A percentile compares a stretch with the other conserved stretches of the same genome.
These are phyloP conservation scores for Drosophila nikananu DNA, from an alignment of 1,140 invertebrate species.

Conservation along the genomic window DNA sequence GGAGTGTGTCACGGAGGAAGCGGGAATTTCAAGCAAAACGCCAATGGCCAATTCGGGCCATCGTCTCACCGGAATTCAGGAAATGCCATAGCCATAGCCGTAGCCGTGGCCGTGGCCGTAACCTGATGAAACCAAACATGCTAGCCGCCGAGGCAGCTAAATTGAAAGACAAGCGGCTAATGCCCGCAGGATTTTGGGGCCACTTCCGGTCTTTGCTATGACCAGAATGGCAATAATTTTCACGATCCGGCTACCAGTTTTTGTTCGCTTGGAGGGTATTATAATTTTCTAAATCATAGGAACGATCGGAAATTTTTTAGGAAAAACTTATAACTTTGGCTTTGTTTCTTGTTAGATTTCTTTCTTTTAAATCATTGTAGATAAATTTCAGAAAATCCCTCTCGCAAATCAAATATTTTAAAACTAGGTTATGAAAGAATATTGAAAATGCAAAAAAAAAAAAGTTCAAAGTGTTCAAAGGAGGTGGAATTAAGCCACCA, in stretches of 20 bases:
- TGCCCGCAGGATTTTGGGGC: constrained; percentile 41
- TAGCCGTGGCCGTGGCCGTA: constrained; percentile 41
- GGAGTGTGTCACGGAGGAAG: constrained; percentile 48
- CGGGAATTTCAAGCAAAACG: constrained; percentile 65
- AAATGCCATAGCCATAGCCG: constrained; percentile 17
- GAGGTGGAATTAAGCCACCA: no score
- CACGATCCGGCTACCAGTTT: neutral
- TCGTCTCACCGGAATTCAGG: constrained; percentile 27
- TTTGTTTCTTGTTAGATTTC: no score
- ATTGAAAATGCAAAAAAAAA: no score
- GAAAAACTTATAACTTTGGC: no score
- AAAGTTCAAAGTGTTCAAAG: no score
- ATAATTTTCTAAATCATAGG: no score
- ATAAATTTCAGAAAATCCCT: neutral
- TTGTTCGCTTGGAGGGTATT: no score
- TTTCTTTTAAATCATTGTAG: neutral
- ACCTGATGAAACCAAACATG: constrained; percentile 63
- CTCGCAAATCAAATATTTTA: no score
- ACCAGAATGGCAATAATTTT: constrained; percentile 46
- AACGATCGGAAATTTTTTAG: no score
- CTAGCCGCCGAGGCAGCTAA: constrained; percentile 27
- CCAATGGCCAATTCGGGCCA: constrained; percentile 65
- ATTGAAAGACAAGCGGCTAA: constrained; percentile 66
- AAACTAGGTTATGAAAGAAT: no score
- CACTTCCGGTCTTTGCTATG: constrained; percentile 35